Evolutionary conservation across 2,888 invertebrate species (phyloP), one percentile per base, ranked within the genome.

Genomic region (Ditula angustiorana): DNA sequence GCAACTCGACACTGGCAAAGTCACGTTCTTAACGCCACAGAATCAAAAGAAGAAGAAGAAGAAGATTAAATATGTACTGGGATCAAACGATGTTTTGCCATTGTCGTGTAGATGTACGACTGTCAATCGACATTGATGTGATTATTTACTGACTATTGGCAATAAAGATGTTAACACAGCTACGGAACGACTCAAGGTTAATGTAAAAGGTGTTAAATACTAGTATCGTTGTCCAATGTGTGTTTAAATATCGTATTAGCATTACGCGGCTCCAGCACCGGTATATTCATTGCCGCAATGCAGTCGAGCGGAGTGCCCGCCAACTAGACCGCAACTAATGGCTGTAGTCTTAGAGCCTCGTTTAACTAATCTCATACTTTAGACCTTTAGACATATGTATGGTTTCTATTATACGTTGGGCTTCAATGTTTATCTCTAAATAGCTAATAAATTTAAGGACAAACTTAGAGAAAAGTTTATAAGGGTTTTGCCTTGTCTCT

Each of bases 271-370:
- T 66, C 61, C 66, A 68, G 35, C 71, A 49, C 62, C 68, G 71
- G n/a, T n/a, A 69, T 72, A 73, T 72, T 71, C 28, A 70, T 73
- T 77, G 72, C 73, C 76, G 80, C 80, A 81, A 76, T 81, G 80
- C 81, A 82, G 81, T 77, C 70, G 69, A 73, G 67, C 76, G 74
- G 76, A 74, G 73, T 73, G 41, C 73, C 71, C 68, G 74, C 70
- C 70, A 81, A 81, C 70, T 79, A 78, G 76, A 81, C 75, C 78
- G 77, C 74, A 71, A 77, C 79, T 74, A 75, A 75, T 71, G 73
- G 49, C 64, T 24, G 23, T 37, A 24, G 23, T 35, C 35, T 56
- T 28, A 35, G 28, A 23, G 13, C 13, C 16, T 21, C 37, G 5
- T 37, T 37, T 0, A 37, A 41, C 19, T 41, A 7, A 41, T 41